A percentile compares a stretch with the other conserved stretches of the same genome.
Evolutionary conservation across 2,888 invertebrate species (phyloP).

Genomic region (Caprella mutica): DNA sequence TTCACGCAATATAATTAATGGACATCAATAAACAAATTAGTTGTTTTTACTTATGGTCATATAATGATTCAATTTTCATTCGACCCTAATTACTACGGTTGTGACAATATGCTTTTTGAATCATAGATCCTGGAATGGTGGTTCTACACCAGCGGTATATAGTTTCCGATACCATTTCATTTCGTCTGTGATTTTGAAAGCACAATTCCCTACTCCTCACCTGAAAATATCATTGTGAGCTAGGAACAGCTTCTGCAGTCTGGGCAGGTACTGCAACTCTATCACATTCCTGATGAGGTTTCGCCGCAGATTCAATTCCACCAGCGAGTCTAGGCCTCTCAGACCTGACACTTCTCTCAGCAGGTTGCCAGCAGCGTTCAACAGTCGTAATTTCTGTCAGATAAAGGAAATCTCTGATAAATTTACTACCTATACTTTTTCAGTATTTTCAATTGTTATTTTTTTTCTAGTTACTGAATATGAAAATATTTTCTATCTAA

Average conservation of each 20-base stretch:
- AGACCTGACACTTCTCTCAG: constrained; percentile 64
- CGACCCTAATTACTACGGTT: too few relatives aligned
- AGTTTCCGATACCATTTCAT: too few relatives aligned
- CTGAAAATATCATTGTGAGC: constrained; percentile 65
- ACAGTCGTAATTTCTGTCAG: constrained; percentile 64
- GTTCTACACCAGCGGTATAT: too few relatives aligned
- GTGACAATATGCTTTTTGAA: too few relatives aligned
- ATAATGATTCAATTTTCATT: too few relatives aligned
- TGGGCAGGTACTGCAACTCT: constrained; percentile 65
- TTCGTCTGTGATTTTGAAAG: too few relatives aligned
- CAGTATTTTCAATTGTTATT: background rate
- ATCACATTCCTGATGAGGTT: constrained; percentile 65
- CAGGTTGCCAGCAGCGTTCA: constrained; percentile 86
- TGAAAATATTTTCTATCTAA: background rate
- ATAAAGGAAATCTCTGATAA: background rate
- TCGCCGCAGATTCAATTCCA: constrained; percentile 76
- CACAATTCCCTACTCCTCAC: too few relatives aligned
- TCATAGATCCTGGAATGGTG: too few relatives aligned
- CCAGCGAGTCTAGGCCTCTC: constrained; percentile 60
- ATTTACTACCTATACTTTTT: too few relatives aligned
- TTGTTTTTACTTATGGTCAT: background rate
- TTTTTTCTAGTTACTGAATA: background rate
- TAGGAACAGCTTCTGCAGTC: constrained; percentile 65
- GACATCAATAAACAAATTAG: too few relatives aligned
- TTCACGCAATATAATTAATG: background rate